Base-by-base conservation (phyloP, 2,888 invertebrate species). In the Syrphus vitripennis region DNA sequence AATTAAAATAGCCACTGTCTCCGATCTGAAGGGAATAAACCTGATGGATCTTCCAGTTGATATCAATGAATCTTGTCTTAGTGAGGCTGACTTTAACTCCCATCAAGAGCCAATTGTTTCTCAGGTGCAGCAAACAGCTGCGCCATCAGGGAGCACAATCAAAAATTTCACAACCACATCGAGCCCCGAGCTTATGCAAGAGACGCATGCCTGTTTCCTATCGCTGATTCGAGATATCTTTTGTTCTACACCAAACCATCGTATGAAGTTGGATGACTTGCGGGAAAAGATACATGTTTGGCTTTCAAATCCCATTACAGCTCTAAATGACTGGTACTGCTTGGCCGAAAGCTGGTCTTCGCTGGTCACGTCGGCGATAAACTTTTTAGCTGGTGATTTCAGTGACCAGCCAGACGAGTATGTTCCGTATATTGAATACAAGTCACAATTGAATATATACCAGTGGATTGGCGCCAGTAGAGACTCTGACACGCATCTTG, bases 391-490 rank as follows among this genome's bases (percentile, higher is more conserved):
- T 21, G 97, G 97, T 0, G 97, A 97, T 90, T 95, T 95, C 90
- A 94, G 95, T n/a, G 95, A 95, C 67, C 95, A 96, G 90, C 96
- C 97, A 0, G 96, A 97, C 37, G 97, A 97, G 90, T 98, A 97
- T 93, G 97, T 97, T 37, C 97, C 98, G 3, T 97, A 96, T 89
- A 94, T 98, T 89, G 97, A 97, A 91, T 97, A 95, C 93, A 97
- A 97, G 91, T 93, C 94, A 1, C 94, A 94, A 82, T 92, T 95
- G 83, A 95, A 95, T 90, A 94, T 94, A 79, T 92, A 92, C 87
- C 92, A 92, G 90, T 98, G 98, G 98, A 98, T 98, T 83, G 98
- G 98, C 2, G 97, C 97, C 6, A 98, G 98, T 0, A 94, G 98
- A 5, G 98, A 98, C 91, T 96, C 97, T 3, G 98, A 98, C 91